Base-by-base conservation (phyloP, 2,113 vertebrate species). In the Nibea coibor region DNA sequence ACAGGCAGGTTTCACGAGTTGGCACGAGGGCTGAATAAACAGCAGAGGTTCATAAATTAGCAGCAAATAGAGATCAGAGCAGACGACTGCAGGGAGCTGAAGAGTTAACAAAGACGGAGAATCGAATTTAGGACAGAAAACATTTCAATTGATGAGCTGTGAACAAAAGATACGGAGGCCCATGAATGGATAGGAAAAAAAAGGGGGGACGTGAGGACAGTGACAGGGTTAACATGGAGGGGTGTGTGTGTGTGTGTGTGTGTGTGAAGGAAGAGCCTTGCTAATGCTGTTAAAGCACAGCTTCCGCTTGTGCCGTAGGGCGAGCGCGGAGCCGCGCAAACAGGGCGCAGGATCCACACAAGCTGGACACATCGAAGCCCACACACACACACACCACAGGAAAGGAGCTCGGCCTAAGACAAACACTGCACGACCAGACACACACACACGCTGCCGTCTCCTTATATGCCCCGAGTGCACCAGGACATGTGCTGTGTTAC, bases 251-350 rank as follows among this genome's bases (percentile, higher is more conserved):
- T 39, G 8, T 39, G 35, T 39, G 35, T 71, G 35, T 39, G 8
- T 39, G 35, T 39, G 35, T 73, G 83, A 50, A 80, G 83, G 85
- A 88, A 79, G 72, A 90, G 80, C 69, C 59, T 47, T 26, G 56
- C 78, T 79, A 70, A 82, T 51, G 81, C 39, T 71, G 78, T 85
- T 83, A 75, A 85, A 80, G 83, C 45, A 24, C 22, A 61, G 83
- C 80, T 90, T 93, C 89, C 83, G 79, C 73, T 83, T 50, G 56
- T 78, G 85, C 82, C 62, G 56, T 48, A 10, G 84, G 80, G 51
- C 11, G 31, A 83, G 75, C 10, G 65, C 42, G 24, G 81, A 79
- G 81, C 54, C 28, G 68, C 56, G 74, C 78, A 85, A 86, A 78
- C 72, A 76, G 89, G 83, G 86, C 14, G 78, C 65, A 39, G 80